Percentiles rank a stretch among this genome's conserved stretches.
Conservation (phyloP, 2,888 invertebrate genomes). For the Chirona hameri region DNA sequence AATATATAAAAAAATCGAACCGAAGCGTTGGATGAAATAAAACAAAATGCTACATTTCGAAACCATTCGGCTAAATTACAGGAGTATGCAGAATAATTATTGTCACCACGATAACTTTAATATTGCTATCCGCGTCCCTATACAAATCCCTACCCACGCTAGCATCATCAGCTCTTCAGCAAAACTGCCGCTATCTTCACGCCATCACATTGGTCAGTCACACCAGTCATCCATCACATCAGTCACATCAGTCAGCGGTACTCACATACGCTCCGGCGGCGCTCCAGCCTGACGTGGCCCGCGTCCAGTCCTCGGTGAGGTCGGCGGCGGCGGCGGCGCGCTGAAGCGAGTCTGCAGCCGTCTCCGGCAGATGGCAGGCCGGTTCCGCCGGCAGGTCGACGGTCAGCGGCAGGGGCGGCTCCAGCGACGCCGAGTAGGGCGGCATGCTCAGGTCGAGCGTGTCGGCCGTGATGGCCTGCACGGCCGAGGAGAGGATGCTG, state of each 20-base stretch:
- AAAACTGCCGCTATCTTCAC: too few species aligned
- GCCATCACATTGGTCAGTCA: too few species aligned
- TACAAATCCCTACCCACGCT: too few species aligned
- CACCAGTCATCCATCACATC: too few species aligned
- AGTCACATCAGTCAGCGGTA: neutral
- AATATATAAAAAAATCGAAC: too few species aligned
- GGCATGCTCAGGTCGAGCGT: slow-evolving; percentile 8
- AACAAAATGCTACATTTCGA: too few species aligned
- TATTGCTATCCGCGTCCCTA: too few species aligned
- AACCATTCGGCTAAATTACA: too few species aligned
- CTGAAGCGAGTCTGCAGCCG: neutral
- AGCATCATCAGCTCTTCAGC: too few species aligned
- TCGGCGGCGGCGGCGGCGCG: neutral
- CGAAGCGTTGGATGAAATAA: too few species aligned
- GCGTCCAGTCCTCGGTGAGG: neutral
- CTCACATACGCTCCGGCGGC: neutral
- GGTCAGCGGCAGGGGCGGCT: neutral
- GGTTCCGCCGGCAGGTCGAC: neutral
- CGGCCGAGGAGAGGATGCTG: slow-evolving; percentile 23
- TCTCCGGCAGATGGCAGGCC: neutral
- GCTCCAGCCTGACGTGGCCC: neutral
- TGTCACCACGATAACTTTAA: too few species aligned
- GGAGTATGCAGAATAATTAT: too few species aligned
- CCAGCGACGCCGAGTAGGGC: neutral
- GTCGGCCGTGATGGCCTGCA: slow-evolving; percentile 6